Percentiles rank a stretch among this genome's conserved stretches.
Conservation (phyloP, 2,888 invertebrate species). For the Parnassius mnemosyne region DNA sequence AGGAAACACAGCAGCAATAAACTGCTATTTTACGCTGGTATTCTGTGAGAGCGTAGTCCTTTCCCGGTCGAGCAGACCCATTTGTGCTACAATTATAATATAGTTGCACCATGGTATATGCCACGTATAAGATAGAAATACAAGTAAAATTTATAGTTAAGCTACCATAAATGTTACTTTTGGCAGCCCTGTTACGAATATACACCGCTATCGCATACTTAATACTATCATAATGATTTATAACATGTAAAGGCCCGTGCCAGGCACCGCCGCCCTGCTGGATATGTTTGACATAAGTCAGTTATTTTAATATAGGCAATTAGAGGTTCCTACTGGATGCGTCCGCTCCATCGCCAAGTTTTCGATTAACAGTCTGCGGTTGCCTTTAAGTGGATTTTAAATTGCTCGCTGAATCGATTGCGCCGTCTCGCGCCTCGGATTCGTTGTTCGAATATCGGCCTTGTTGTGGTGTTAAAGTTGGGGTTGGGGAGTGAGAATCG, state of each 20-base stretch:
- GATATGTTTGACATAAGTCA: conserved; percentile 79
- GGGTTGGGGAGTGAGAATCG: conserved; percentile 8
- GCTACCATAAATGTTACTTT: too few species aligned
- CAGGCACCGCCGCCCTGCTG: conserved; percentile 70
- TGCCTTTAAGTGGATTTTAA: conserved; percentile 77
- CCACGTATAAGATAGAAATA: too few species aligned
- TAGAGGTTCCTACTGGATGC: conserved; percentile 65
- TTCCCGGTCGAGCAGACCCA: too few species aligned
- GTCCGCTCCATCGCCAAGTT: conserved; percentile 61
- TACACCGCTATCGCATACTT: conserved; percentile 74
- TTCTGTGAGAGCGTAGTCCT: too few species aligned
- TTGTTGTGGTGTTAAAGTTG: conserved; percentile 23
- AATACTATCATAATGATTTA: conserved; percentile 80
- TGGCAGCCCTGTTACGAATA: conserved; percentile 47
- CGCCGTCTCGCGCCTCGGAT: conserved; percentile 29
- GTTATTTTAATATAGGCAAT: conserved; percentile 80
- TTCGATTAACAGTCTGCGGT: conserved; percentile 75
- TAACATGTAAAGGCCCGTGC: conserved; percentile 76
- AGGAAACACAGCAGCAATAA: too few species aligned
- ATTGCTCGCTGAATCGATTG: conserved; percentile 68
- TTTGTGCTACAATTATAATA: too few species aligned
- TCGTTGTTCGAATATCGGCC: conserved; percentile 37
- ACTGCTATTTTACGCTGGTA: too few species aligned
- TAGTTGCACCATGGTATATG: too few species aligned
- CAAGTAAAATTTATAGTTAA: too few species aligned